Conservation (phyloP, 2,113 vertebrate genomes). For the Oplegnathus fasciatus region DNA sequence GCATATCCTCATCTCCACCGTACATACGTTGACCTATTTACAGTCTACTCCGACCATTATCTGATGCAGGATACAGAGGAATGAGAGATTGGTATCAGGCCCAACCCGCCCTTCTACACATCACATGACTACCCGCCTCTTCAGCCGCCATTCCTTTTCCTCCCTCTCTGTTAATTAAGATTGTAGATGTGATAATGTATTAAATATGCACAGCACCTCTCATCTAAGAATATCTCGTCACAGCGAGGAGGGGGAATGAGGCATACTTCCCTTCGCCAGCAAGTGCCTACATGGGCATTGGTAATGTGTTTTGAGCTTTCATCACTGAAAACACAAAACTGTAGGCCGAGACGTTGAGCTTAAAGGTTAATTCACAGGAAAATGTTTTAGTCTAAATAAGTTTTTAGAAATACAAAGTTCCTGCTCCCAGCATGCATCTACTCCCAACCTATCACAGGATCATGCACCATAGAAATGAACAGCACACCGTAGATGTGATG, state of each 20-base stretch:
- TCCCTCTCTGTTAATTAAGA: slow-evolving; percentile 79
- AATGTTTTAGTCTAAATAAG: background rate
- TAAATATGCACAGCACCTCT: slow-evolving; percentile 81
- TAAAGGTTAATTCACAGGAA: slow-evolving; percentile 18
- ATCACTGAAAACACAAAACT: slow-evolving; percentile 8
- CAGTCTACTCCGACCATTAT: slow-evolving; percentile 52
- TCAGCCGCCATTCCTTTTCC: slow-evolving; percentile 46
- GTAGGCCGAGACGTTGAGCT: background rate
- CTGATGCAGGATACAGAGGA: slow-evolving; percentile 64
- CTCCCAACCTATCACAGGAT: background rate
- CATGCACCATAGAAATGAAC: background rate
- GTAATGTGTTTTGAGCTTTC: slow-evolving; percentile 45
- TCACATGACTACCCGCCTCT: slow-evolving; percentile 55
- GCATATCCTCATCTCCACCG: slow-evolving; percentile 21
- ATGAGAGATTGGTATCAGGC: slow-evolving; percentile 67
- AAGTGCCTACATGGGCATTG: slow-evolving; percentile 18
- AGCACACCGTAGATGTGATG: background rate
- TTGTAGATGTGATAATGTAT: slow-evolving; percentile 77
- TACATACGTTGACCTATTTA: slow-evolving; percentile 68
- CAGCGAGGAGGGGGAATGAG: slow-evolving; percentile 27
- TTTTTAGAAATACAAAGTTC: background rate
- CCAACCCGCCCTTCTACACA: slow-evolving; percentile 44
- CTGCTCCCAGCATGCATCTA: background rate
- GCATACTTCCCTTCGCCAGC: slow-evolving; percentile 26
- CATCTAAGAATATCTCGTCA: slow-evolving; percentile 81